Base-by-base conservation (phyloP, 92 coral and sea anemone species). In the Montipora capitata region DNA sequence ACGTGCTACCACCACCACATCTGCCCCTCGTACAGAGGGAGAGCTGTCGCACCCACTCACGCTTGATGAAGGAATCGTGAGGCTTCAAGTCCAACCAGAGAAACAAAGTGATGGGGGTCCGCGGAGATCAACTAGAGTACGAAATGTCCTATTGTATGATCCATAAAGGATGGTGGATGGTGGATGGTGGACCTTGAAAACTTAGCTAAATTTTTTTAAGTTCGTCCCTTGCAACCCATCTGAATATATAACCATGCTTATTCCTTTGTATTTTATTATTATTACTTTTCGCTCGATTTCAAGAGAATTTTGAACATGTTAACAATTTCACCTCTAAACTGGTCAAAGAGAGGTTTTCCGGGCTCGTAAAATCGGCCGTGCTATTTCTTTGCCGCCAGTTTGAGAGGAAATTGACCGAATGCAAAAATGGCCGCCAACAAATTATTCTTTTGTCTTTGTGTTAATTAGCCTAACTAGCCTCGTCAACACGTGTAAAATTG, bases 1-100 rank as follows among this genome's bases (percentile, higher is more conserved):
- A 68, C 74, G 51, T 68, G 74, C 74, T 0, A 68, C 74, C 18
- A 68, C 43, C 72, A 27, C 54, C 10, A 42, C 78, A 74, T 45
- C 78, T 45, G 61, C 40, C 11, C 62, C 78, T 45, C 62, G 78
- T 52, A 74, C 78, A 74, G 42, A 45, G 59, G 42, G 62, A 74
- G 78, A 0, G 59, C 63, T 45, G 78, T 74, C 78, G 40, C 78
- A 72, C 87, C 15, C 87, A 52, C 78, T 54, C 38, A 13, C 68
- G 15, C 49, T 38, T 76, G 82, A 72, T 62, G 75, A 73, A 45
- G 91, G 83, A 57, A 81, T 74, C 42, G 81, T 80, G 18, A 88
- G 92, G 81, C 81, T 88, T 73, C 87, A 80, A 58, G 87, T 88
- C 54, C 80, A 81, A 58, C 87, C 87, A 61, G 80, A 88, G 54